phyloP scores from a whole-genome alignment of 1,140 invertebrate genomes.

The Nautilus pompilius region DNA sequence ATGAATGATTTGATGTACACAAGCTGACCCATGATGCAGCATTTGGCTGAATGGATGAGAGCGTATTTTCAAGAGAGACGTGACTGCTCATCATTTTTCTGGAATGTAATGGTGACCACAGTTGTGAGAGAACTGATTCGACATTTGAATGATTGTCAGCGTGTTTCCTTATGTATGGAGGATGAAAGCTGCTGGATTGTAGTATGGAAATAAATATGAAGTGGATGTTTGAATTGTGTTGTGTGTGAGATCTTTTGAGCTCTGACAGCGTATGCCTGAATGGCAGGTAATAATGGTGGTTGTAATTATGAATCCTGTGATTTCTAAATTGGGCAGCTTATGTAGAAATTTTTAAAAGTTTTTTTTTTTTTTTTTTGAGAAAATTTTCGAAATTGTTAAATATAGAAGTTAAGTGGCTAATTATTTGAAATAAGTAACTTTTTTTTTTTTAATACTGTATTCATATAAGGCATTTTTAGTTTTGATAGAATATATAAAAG shows the following conservation, averaged over 20 bases:
- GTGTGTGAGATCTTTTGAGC: conserved; percentile 5
- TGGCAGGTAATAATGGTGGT: no score
- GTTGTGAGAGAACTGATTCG: neutral
- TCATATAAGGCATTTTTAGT: no score
- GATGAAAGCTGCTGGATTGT: neutral
- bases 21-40: neutral
- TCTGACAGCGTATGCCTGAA: no score
- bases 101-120: neutral
- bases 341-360: no score
- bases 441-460: no score
- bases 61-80: neutral
- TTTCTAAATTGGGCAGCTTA: no score
- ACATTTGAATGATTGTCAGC: conserved; percentile 1
- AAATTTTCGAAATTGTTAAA: no score
- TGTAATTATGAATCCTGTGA: no score
- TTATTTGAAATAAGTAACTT: no score
- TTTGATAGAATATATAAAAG: no score
- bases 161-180: neutral
- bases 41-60: conserved; percentile 2
- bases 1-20: neutral
- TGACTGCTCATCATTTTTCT: neutral
- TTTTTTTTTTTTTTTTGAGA: no score
- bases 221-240: conserved; percentile 4
- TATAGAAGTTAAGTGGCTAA: no score
- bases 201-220: conserved; percentile 5